Base-by-base conservation (phyloP, 2,888 invertebrate genomes). In the Polyploca ridens region DNA sequence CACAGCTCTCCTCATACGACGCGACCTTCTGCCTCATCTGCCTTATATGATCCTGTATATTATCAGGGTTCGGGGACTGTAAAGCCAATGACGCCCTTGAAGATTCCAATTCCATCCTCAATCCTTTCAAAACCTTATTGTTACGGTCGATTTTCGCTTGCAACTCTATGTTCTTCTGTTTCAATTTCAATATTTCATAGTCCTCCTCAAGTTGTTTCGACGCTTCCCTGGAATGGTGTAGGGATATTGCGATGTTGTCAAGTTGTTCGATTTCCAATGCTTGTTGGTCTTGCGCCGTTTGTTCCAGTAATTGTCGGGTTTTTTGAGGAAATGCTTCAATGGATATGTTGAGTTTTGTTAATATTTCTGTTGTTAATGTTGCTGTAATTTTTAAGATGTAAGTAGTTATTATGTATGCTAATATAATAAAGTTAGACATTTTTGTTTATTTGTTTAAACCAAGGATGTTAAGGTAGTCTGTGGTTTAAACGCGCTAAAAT, bases 1-100 rank as follows among this genome's bases (percentile, higher is more conserved):
- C 86, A 70, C 82, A 90, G 66, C 83, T 91, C 64, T 92, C 89
- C 67, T 93, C 91, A 77, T 94, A 94, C 0, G 88, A 87, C 10
- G 76, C 82, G 0, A 93, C 81, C 64, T 93, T 94, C 67, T 86
- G 88, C 65, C 86, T 89, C 77, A 90, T 71, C 75, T 89, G 88
- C n/a, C 88, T 81, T 4, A 92, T 86, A 69, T 82, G 79, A 16
- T 94, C 93, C 46, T 86, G 83, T 49, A 93, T 85, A 66, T 85
- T 89, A 5, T 87, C 88, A 0, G 91, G 90, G 68, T 86, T 91
- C 0, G 90, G 90, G 11, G 74, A 79, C 67, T 85, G 87, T 10
- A 65, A 72, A 0, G 68, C 67, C 62, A 94, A 70, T 0, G 83
- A 85, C 27, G 81, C 76, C 46, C 77, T 88, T 0, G 91, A 91